Evolutionary conservation across 2,113 vertebrate species (phyloP).

Genomic region (Dasyprocta punctata): DNA sequence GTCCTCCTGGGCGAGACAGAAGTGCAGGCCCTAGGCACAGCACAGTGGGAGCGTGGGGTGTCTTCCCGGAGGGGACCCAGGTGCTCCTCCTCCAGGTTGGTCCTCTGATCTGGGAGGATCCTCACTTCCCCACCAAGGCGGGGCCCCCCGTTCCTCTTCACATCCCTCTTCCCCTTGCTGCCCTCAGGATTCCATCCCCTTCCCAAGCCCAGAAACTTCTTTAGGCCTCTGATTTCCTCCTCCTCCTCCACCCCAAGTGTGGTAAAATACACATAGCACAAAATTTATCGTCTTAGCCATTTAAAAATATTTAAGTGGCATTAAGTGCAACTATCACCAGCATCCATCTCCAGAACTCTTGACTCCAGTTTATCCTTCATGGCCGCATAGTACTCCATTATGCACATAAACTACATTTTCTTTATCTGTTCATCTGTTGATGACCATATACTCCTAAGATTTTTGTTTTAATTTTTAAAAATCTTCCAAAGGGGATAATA

Average conservation of each 20-base stretch:
- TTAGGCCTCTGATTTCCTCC: neutral
- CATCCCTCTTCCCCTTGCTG: rapidly evolving
- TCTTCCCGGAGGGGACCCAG: neutral
- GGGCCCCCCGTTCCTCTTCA: no score
- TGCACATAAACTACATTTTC: neutral
- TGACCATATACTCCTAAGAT: neutral
- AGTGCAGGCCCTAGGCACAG: neutral
- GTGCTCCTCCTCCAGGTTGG: neutral
- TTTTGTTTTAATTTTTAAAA: neutral
- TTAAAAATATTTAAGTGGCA: neutral
- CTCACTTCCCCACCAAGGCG: neutral
- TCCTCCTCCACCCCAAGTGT: neutral
- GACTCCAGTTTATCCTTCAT: neutral
- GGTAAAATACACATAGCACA: neutral
- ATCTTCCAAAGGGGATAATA: neutral
- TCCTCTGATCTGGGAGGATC: neutral
- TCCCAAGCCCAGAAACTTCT: neutral
- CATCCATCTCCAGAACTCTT: neutral
- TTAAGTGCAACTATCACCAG: neutral
- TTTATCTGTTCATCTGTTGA: neutral
- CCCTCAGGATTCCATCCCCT: neutral
- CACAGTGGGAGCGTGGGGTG: neutral
- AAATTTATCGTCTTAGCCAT: neutral
- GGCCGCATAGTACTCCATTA: neutral
- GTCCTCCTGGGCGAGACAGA: neutral